phyloP scores from a whole-genome alignment of 2,888 invertebrate species.

The Meganola albula region DNA sequence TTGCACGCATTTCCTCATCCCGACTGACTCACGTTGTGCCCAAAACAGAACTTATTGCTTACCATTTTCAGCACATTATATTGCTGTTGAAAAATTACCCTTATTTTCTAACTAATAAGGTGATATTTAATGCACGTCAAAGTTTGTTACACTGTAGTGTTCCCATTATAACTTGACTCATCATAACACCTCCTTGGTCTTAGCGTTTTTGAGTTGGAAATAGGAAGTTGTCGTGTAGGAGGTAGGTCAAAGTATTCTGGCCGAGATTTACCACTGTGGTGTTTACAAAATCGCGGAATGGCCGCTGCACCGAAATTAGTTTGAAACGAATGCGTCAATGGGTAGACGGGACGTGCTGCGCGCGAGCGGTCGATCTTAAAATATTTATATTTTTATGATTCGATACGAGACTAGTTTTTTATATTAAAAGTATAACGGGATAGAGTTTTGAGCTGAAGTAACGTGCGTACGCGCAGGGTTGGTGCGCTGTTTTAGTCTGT shows the following conservation, averaged over 20 bases:
- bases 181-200: conserved; percentile 35
- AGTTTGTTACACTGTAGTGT: conserved; percentile 36
- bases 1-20: conserved; percentile 75
- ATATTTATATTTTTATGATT: conserved; percentile 72
- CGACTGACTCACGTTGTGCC: conserved; percentile 68
- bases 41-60: conserved; percentile 73
- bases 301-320: conserved; percentile 76
- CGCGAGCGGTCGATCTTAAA: conserved; percentile 56
- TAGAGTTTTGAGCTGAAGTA: conserved; percentile 44
- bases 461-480: conserved; percentile 51
- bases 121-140: conserved; percentile 20
- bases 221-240: conserved; percentile 29
- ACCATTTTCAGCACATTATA: conserved; percentile 34
- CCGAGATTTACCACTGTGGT: conserved; percentile 49
- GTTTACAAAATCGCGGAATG: conserved; percentile 77
- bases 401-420: conserved; percentile 58
- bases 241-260: conserved; percentile 46
- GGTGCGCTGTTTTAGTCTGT: conserved; percentile 25
- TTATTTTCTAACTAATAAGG: conserved; percentile 20
- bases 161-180: conserved; percentile 42
- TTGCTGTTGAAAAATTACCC: conserved; percentile 26
- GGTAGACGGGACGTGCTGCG: conserved; percentile 52
- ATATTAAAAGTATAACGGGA: conserved; percentile 65
- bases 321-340: conserved; percentile 74
- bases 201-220: conserved; percentile 26